Evolutionary conservation across 2,888 invertebrate species (phyloP).

Genomic region (Amiota mariae): DNA sequence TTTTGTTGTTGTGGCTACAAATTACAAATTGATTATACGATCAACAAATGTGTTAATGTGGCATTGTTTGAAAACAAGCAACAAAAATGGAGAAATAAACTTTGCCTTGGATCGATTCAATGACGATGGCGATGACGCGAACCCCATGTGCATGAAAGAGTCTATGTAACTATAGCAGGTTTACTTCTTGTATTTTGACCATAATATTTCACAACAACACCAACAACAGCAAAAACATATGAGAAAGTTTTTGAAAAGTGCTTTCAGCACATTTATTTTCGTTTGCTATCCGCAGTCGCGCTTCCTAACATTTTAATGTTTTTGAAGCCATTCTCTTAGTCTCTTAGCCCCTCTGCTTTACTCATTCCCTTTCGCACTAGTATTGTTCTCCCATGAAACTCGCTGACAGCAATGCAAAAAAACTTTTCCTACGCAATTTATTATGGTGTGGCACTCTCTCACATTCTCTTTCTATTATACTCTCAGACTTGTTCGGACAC

Average conservation of each 20-base stretch:
- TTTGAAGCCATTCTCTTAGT: neutral
- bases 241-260: slow-evolving; percentile 29
- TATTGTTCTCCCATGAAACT: neutral
- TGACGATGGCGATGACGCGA: no score
- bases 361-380: neutral
- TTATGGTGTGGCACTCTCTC: neutral
- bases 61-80: slow-evolving; percentile 56
- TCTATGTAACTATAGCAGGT: no score
- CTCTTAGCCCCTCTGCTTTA: neutral
- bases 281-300: neutral
- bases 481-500: neutral
- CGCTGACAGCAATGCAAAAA: slow-evolving; percentile 24
- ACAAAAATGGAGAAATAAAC: slow-evolving; percentile 31
- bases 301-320: no score
- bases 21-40: slow-evolving; percentile 69
- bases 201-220: slow-evolving; percentile 19
- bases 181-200: slow-evolving; percentile 7
- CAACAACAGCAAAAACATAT: neutral
- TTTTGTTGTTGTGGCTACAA: slow-evolving; percentile 65
- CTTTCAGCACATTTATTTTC: slow-evolving; percentile 26
- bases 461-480: neutral
- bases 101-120: slow-evolving; percentile 35
- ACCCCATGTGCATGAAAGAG: no score
- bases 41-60: slow-evolving; percentile 69
- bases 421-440: slow-evolving; percentile 24